Base-by-base conservation (phyloP, 2,113 vertebrate species). In the Thunnus thynnus region DNA sequence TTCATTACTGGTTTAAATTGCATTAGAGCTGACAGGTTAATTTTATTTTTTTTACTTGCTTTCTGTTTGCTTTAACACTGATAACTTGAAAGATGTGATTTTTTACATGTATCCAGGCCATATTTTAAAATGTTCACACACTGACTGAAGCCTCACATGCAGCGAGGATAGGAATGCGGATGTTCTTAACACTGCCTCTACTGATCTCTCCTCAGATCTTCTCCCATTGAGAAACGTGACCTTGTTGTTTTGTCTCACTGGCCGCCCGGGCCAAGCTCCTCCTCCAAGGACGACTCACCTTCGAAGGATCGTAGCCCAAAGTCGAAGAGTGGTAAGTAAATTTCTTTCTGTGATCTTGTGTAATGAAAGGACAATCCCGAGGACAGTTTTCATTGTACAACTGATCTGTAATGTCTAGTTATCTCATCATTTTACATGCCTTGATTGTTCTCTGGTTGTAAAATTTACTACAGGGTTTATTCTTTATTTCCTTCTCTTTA, bases 181-280 rank as follows among this genome's bases (percentile, higher is more conserved):
- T 27, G 30, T 76, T 46, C 16, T 47, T 85, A 74, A 82, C 58
- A 5, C 20, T 5, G n/a, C 41, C 14, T 50, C 36, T 46, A 6
- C 63, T 14, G 54, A 16, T 63, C 58, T 73, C 52, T 82, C 60
- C 77, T 18, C 86, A 96, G 95, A 81, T 93, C 93, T n/a, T 95
- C 95, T 67, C 93, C 95, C 30, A 86, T 94, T 68, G 95, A 95
- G 88, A 92, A 93, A 71, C 92, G 88, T 0, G 95, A 96, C 75
- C 93, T 96, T 61, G 95, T 96, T 5, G 91, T 95, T 67, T 91
- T 95, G 66, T 96, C 95, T 1, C 94, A 95, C 65, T 95, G 95
- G 95, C 90, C 94, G 10, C 88, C 92, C 0, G 90, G 89, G 41
- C 88, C 89, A 1, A 92, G 88, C 65, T 90, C 92, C 5, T 93